A percentile compares a stretch with the other conserved stretches of the same genome.
phyloP scores from a whole-genome alignment of 2,797 vertebrate species.

The Sebastes nivosus region DNA sequence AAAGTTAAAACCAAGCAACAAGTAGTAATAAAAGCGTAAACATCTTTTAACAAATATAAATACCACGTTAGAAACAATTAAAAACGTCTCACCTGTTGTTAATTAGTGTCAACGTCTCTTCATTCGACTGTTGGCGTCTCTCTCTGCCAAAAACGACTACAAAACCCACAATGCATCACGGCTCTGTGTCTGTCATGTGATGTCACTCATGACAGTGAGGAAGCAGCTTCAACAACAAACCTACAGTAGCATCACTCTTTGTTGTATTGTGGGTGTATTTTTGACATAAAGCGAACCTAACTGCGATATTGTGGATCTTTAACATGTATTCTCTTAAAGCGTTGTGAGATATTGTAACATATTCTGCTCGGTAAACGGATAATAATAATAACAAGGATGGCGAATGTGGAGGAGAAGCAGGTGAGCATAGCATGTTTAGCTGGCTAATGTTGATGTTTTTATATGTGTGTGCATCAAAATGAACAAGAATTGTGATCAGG shows the following conservation, averaged over 20 bases:
- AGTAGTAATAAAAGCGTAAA: not conserved
- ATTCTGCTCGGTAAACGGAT: not conserved
- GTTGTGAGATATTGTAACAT: not conserved
- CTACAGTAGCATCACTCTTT: not conserved
- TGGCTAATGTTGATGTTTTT: conserved; percentile 22
- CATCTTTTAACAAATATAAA: not conserved
- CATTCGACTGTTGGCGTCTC: fast-evolving
- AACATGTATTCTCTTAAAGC: not conserved
- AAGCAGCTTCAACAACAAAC: conserved; percentile 51
- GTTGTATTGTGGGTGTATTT: not conserved
- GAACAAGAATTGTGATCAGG: fast-evolving
- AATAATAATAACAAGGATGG: conserved; percentile 76
- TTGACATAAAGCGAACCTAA: not conserved
- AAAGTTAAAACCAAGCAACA: not conserved
- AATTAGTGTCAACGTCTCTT: not conserved
- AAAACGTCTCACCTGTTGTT: not conserved
- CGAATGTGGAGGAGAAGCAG: conserved; percentile 87
- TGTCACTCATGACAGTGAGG: conserved; percentile 40
- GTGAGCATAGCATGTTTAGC: conserved; percentile 77
- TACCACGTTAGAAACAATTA: not conserved
- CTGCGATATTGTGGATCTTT: not conserved
- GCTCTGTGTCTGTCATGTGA: conserved; percentile 82
- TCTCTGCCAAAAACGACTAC: conserved; percentile 71
- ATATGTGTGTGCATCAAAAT: not conserved
- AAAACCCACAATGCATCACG: conserved; percentile 80